These are phyloP conservation scores for Podocnemis expansa DNA, from an alignment of 2,113 vertebrate genomes.

Conservation along the genomic window DNA sequence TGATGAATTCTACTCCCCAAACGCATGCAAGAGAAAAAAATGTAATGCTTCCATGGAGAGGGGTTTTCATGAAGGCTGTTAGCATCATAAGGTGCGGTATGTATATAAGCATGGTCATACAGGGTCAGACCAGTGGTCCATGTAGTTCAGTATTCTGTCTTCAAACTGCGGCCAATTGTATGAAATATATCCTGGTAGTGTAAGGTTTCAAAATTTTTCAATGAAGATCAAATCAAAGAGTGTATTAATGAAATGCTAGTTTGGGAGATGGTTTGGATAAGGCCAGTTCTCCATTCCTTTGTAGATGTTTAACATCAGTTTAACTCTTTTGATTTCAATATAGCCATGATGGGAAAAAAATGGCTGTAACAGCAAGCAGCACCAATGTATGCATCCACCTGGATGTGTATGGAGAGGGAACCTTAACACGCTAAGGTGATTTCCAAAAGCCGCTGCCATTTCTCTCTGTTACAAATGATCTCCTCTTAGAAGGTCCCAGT, in stretches of 20 bases:
- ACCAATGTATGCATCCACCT: background rate
- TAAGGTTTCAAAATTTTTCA: background rate
- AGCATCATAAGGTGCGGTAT: background rate
- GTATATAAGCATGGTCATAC: background rate
- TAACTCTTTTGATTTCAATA: background rate
- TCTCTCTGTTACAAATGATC: no score
- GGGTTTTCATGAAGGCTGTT: conserved; percentile 18
- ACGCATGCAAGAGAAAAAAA: background rate
- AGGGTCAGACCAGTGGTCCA: background rate
- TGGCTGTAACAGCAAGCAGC: background rate
- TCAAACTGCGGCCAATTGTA: background rate
- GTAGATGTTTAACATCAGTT: background rate
- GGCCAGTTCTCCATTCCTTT: background rate
- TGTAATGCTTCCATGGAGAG: conserved; percentile 43
- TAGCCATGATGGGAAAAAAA: background rate
- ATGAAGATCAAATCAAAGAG: background rate
- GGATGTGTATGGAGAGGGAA: background rate
- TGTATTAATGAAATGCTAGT: background rate
- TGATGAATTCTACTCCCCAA: conserved; percentile 41
- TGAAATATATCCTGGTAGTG: background rate
- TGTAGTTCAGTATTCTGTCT: rapidly evolving
- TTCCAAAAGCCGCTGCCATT: no score
- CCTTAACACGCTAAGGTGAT: no score
- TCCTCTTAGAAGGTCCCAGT: background rate
- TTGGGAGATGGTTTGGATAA: background rate